Percentiles rank a stretch among this genome's conserved stretches.
Conservation (phyloP, 2,113 vertebrate species). For the Sceloporus undulatus region DNA sequence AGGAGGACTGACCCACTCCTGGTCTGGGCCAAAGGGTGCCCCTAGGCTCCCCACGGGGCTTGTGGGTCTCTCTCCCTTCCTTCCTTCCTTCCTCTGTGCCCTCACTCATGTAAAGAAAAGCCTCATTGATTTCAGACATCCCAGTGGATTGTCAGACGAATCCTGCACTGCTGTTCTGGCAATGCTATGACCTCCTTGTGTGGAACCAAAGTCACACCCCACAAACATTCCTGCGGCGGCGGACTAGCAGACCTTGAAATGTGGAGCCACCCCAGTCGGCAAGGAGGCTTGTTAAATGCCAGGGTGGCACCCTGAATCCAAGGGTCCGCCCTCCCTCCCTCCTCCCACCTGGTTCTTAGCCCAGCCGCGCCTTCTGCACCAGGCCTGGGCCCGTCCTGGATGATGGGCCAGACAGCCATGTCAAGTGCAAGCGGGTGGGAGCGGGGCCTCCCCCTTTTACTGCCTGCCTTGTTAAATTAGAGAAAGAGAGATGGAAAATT, state of each 20-base stretch:
- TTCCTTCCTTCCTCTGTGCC: too few relatives aligned
- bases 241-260: not conserved
- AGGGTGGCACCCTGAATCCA: not conserved
- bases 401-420: not conserved
- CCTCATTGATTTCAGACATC: too few relatives aligned
- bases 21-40: too few relatives aligned
- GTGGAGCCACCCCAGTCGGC: not conserved
- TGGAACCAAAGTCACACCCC: too few relatives aligned
- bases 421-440: not conserved
- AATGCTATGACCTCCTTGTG: too few relatives aligned
- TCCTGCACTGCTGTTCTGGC: too few relatives aligned
- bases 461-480: not conserved
- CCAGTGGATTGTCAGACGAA: too few relatives aligned
- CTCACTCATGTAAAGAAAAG: too few relatives aligned
- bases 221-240: too few relatives aligned
- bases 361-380: not conserved
- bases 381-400: not conserved
- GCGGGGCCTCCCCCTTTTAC: not conserved
- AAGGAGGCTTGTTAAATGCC: not conserved
- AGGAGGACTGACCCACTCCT: too few relatives aligned
- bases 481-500: not conserved
- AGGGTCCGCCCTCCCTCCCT: accelerated
- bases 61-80: too few relatives aligned
- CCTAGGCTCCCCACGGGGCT: too few relatives aligned
- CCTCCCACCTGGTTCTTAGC: not conserved